Base-by-base conservation (phyloP, 2,113 vertebrate genomes). In the Anthoscopus minutus region DNA sequence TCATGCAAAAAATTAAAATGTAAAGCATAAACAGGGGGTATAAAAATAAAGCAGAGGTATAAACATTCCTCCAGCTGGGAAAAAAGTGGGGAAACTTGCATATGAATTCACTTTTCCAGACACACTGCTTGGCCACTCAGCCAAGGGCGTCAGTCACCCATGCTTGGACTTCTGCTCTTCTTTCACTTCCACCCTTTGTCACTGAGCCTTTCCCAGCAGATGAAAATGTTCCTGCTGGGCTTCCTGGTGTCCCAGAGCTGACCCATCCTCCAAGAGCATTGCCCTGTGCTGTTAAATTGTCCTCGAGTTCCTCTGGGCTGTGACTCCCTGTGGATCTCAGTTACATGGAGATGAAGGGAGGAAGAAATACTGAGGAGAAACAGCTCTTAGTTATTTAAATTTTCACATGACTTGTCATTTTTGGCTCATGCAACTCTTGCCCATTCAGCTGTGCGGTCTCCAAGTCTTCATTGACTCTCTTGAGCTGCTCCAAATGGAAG, bases 81-180 rank as follows among this genome's bases (percentile, higher is more conserved):
- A 77, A 19, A 61, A 14, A 48, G 18, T 53, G n/a, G 22, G 24
- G 56, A 87, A 86, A 62, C 7, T 35, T 72, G 2, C 2, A 3
- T 19, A 47, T 74, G 9, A 13, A 21, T 58, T 81, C 6, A 2
- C 16, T 81, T 84, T 73, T 90, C 35, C 60, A 66, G 16, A 19
- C 37, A 47, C 23, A 4, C 5, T 64, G 12, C 33, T 72, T 14
- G 9, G 4, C 37, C 24, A 38, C 28, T 38, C 48, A 89, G 28
- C 24, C 57, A 57, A n/a, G 31, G 18, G 14, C 2, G 0, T 42
- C 71, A 24, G 22, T 47, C 40, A 67, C 33, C 11, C 10, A 0
- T 38, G 15, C 18, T 37, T 81, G 53, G 33, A 67, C 42, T 60
- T 67, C 48, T 71, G 44, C 31, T 20, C 14, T 77, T 51, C 21